These are phyloP conservation scores for Myotis myotis DNA, from an alignment of 2,797 vertebrate species.

Conservation along the genomic window DNA sequence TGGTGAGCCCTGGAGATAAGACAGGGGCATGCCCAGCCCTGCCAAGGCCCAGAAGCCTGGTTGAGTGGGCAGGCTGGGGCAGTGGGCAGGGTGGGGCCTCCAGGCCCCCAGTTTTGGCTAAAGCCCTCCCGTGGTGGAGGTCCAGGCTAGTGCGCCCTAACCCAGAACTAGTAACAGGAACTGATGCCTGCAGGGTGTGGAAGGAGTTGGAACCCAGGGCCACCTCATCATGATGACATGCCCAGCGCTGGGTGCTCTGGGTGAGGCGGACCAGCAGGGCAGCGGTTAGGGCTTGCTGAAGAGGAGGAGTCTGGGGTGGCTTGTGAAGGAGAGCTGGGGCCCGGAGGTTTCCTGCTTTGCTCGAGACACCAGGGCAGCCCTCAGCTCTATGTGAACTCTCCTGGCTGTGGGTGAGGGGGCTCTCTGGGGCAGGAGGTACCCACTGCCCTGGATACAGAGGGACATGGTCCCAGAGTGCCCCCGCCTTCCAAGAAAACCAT, in stretches of 20 bases:
- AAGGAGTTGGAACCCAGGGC: not conserved
- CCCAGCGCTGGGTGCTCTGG: not conserved
- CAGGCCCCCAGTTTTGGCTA: fast-evolving
- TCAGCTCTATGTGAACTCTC: not conserved
- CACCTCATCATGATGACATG: not conserved
- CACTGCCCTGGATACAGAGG: not conserved
- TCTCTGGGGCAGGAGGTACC: not conserved
- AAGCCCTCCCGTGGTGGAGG: not conserved
- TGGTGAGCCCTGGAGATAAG: not conserved
- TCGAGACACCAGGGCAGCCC: not conserved
- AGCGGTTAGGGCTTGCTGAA: not conserved
- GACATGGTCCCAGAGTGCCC: not conserved
- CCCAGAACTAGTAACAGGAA: not conserved
- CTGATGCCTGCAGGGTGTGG: not conserved
- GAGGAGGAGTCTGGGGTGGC: not conserved
- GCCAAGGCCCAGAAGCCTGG: not conserved
- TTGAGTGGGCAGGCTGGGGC: not conserved
- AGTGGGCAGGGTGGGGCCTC: fast-evolving
- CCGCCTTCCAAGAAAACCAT: not conserved
- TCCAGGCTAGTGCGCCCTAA: not conserved
- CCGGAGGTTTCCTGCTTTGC: not conserved
- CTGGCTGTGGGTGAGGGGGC: not conserved
- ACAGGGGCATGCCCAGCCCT: not conserved
- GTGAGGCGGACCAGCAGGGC: not conserved
- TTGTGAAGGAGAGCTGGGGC: not conserved